Evolutionary conservation across 1,140 invertebrate species (phyloP), one percentile per base, ranked within the genome.

Genomic region (Meloidogyne floridensis): DNA sequence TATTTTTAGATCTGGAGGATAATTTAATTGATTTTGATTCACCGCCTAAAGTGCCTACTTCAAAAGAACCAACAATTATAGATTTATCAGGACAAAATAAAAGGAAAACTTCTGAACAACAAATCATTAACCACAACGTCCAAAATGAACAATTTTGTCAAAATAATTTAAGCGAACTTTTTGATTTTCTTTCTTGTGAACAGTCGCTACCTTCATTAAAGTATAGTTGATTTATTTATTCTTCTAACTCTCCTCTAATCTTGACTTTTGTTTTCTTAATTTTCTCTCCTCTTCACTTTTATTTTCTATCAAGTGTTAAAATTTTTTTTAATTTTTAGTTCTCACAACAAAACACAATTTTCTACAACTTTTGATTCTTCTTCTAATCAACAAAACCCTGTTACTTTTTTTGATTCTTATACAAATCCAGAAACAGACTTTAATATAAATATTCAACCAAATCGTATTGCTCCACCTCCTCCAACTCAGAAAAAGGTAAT

Each of bases 11-110:
- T 72, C n/a, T 79, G 20, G 77, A 79, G 20, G 77, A 65, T 11
- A 71, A 79, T 79, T 51, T 79, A 11, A 79, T 79, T 47, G 56
- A 79, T 11, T 79, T 79, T 69, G 65, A 79, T 51, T 79, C 77
- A 47, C 65, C 77, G 15, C 32, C 65, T 42, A 65, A 71, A 69
- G 6, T 79, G 7, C 15, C 15, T 65, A n/a, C 6, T 65, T 65
- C 2, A 7, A 6, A 6, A 7, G 59, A n/a, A 65, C 0, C 15
- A 65, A 65, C 10, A 65, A 65, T 65, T 65, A 1, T 65, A 5
- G 59, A 65, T 65, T 18, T 65, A n/a, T 65, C 59, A n/a, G 59
- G n/a, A n/a, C 15, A 65, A 5, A 65, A 13, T 15, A 59, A 15
- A 59, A 59, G 3, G 5, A 18, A 65, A n/a, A 4, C 59, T 65